Base-by-base conservation (phyloP, 2,888 invertebrate genomes). In the Xestia c-nigrum region DNA sequence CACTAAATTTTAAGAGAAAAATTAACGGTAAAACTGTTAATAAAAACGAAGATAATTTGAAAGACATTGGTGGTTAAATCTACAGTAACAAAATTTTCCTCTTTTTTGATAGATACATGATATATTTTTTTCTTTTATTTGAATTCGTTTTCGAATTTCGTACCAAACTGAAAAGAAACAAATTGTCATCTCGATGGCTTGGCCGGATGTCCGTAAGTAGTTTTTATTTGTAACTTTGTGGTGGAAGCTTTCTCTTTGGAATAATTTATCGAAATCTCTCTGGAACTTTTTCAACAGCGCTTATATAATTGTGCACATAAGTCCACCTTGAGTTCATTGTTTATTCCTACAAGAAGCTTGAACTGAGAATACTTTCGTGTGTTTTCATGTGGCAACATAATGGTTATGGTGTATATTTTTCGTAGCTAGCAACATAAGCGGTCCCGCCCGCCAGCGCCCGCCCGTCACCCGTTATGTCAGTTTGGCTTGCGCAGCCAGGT, bases 1-100 rank as follows among this genome's bases (percentile, higher is more conserved):
- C 93, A 95, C 95, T 94, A 96, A 94, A 94, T 94, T 94, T 93
- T 91, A 95, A 94, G 92, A 93, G 93, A 94, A 92, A 93, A 94
- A 94, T 91, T 94, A 94, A 94, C 91, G 93, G 94, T 96, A 96
- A 96, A 96, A 95, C 91, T 93, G 93, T 94, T 92, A 95, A 93
- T 95, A 96, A 94, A 96, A 96, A 95, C 93, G 94, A 94, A 93
- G 94, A 95, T 94, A 96, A 96, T 95, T 96, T 96, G 93, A 95
- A 95, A 96, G 94, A 94, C 95, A 95, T 96, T 95, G 91, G 93
- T 92, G 92, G 93, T 95, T 95, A 95, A 96, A 96, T 95, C 95
- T 95, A 95, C 94, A 94, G 94, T 95, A 95, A 94, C 93, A 96
- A 95, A 95, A 94, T 96, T 96, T 96, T 95, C 92, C 93, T 94